Evolutionary conservation across 2,797 vertebrate genomes (phyloP), one percentile per base, ranked within the genome.

Genomic region (Neosilurus hyrtlii): DNA sequence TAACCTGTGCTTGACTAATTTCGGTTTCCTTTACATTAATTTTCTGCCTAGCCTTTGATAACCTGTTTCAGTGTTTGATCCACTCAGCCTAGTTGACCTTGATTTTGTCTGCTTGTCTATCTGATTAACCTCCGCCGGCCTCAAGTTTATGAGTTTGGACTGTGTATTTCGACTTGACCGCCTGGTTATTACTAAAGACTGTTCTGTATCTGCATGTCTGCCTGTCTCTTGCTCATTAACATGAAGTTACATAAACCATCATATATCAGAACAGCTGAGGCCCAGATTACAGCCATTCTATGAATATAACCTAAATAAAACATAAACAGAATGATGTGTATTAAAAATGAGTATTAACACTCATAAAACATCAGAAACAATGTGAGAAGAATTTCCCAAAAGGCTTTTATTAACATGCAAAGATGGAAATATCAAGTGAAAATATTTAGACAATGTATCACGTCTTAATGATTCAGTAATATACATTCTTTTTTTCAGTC

Each of bases 341-440:
- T 59, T 80, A 70, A 76, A 75, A 35, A 76, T 61, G 30, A 76
- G 15, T 30, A 37, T 65, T 7, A 79, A 67, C 26, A 16, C 62
- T 75, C 51, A 80, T 30, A 74, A 80, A 80, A 84, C 15, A 62
- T 73, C 24, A 9, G 61, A 59, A 59, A 80, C 62, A 80, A 59
- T 20, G 26, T 73, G 22, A 80, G 30, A 51, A 74, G 35, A 51
- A 9, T 61, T 79, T 63, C 26, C 8, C 49, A 65, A 75, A 68
- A 68, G 26, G 72, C 10, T 75, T 57, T 76, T 26, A 61, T 84
- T 76, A 81, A 71, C 26, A 30, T 81, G 72, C 49, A 74, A 59
- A 80, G 30, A 54, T 0, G n/a, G 22, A 20, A 49, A 56, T 56
- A 22, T 66, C 12, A 26, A 59, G 72, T 71, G 63, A 84, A 76